phyloP scores from a whole-genome alignment of 2,888 invertebrate genomes.

The Tipula helvola region DNA sequence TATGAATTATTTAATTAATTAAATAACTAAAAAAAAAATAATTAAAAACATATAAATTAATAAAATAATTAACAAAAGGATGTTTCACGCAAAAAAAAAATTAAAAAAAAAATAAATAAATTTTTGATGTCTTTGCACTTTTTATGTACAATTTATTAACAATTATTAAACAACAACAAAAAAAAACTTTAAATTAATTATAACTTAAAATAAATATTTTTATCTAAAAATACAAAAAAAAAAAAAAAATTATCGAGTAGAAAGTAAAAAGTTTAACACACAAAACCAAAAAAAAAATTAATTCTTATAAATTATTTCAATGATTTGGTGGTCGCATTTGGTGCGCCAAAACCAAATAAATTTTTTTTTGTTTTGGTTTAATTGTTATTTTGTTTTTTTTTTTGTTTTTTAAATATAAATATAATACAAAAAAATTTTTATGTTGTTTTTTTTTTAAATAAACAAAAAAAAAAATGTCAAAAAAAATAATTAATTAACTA shows the following conservation, averaged over 20 bases:
- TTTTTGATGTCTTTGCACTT: conserved; percentile 10
- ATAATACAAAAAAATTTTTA: not conserved
- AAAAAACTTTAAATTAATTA: not conserved
- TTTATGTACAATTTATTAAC: conserved; percentile 8
- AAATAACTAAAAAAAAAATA: not conserved
- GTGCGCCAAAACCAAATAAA: not conserved
- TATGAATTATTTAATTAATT: not conserved
- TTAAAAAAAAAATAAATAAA: not conserved
- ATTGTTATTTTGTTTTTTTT: not conserved
- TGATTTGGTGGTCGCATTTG: not conserved
- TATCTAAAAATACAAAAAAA: not conserved
- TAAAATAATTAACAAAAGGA: not conserved
- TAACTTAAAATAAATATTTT: not conserved
- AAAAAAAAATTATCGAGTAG: not conserved
- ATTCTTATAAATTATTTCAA: not conserved
- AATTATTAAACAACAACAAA: not conserved
- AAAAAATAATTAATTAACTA: not conserved
- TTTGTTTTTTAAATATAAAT: not conserved
- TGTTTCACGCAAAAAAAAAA: conserved; percentile 5
- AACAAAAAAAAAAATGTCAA: not conserved
- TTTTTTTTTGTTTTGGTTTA: not conserved
- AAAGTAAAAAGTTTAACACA: not conserved
- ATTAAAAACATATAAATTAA: not conserved
- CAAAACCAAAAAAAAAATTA: not conserved
- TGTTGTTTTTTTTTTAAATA: not conserved